Base-by-base conservation (phyloP, 2,888 invertebrate genomes). In the Creontiades dilutus region DNA sequence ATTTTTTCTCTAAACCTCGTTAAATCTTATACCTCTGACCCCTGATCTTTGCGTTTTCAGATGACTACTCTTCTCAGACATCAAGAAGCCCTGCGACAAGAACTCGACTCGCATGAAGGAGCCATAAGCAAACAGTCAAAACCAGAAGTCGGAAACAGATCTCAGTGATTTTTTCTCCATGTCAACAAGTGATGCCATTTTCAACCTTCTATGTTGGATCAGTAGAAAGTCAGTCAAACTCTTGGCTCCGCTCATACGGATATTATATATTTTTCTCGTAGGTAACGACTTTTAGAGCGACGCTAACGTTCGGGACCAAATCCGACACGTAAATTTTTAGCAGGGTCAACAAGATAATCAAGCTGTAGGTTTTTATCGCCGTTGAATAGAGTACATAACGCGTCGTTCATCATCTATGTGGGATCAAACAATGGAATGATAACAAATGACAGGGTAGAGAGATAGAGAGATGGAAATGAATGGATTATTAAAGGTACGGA, bases 11-110 rank as follows among this genome's bases (percentile, higher is more conserved):
- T n/a, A n/a, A n/a, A n/a, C n/a, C n/a, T n/a, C n/a, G n/a, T n/a
- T n/a, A n/a, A n/a, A n/a, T n/a, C n/a, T 37, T 37, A 37, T 37
- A 37, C 37, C 37, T 2, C 37, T 37, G 2, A 37, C 7, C 2
- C 37, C 37, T 37, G 2, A 12, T 11, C 5, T 5, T 52, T 52
- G 13, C 11, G 52, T 46, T 81, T 88, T 2, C 91, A 92, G 92
- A 92, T 92, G 92, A 92, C 92, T 0, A 90, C 91, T 37, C 85
- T 92, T 23, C 91, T 92, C 19, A 91, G 92, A 52, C 92, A 92
- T 86, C 92, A 92, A 80, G 91, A 90, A 28, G 91, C 92, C 27
- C 89, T 92, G 75, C 91, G 91, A 16, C 90, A 91, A 19, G 92
- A 92, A 76, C 91, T 92, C 12, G 90, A 90, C 0, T 23, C 89